phyloP scores from a whole-genome alignment of 2,888 invertebrate genomes.

The Ophion slaviceki region DNA sequence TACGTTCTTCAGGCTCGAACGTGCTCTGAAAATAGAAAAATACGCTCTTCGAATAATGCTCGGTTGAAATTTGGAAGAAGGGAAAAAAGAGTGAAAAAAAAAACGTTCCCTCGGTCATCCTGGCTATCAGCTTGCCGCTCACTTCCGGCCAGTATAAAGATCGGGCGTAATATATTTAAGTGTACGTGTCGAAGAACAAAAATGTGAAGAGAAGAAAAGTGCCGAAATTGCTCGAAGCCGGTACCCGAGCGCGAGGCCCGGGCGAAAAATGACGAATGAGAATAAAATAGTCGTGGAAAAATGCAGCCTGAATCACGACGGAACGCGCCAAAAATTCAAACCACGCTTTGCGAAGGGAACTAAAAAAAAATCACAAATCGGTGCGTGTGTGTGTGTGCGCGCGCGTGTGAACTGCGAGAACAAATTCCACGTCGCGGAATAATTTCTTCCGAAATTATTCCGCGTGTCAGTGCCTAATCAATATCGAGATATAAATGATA shows the following conservation, averaged over 20 bases:
- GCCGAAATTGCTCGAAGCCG: too few species aligned
- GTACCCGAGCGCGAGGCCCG: too few species aligned
- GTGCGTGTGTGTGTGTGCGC: not conserved
- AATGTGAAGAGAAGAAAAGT: too few species aligned
- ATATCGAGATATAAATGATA: slow-evolving; percentile 67
- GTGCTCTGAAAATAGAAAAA: slow-evolving; percentile 22
- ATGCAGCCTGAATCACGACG: too few species aligned
- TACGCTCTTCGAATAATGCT: not conserved
- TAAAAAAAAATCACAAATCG: slow-evolving; percentile 2
- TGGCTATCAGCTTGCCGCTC: slow-evolving; percentile 57
- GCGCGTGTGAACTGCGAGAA: slow-evolving; percentile 40
- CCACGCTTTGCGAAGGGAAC: not conserved
- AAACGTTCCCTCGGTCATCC: slow-evolving; percentile 17
- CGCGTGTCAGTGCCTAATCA: slow-evolving; percentile 80
- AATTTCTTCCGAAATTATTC: slow-evolving; percentile 71
- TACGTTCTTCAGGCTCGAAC: slow-evolving; percentile 17
- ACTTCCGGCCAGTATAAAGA: slow-evolving; percentile 71
- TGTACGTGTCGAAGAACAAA: too few species aligned
- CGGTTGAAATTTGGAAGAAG: not conserved
- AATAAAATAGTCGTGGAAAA: too few species aligned
- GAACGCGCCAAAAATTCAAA: not conserved
- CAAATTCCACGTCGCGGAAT: slow-evolving; percentile 57
- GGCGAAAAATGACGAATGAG: too few species aligned
- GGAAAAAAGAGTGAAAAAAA: not conserved
- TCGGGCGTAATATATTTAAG: slow-evolving; percentile 12